Base-by-base conservation (phyloP, 1,140 invertebrate genomes). In the Trachelipus rathkii region DNA sequence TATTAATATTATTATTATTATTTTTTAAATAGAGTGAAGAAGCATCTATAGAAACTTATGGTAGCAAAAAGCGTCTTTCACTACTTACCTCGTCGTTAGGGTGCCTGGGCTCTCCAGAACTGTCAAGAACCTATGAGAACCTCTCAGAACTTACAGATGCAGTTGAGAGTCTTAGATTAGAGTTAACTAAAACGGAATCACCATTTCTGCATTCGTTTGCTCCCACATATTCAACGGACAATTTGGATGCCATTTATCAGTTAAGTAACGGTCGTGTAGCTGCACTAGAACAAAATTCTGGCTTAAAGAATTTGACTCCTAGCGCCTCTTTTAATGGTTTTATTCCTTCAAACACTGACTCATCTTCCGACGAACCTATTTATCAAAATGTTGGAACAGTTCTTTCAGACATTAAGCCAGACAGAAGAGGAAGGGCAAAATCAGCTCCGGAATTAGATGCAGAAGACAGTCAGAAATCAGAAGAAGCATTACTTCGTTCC, bases 51-150 rank as follows among this genome's bases (percentile, higher is more conserved):
- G 50, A 60, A 15, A 2, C 50, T 19, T 60, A 13, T 4, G 50
- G 50, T 8, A 60, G 50, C 11, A 60, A 60, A 60, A 60, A 60
- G 8, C 50, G 50, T 60, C 50, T 60, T 19, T 60, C 50, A 60
- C 8, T 60, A 15, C 50, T 60, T 19, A 60, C 50, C 11, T 13
- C 50, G 50, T 60, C 50, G 3, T 19, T 60, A 13, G 50, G 50
- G 1, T 60, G 50, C 8, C 8, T 60, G 11, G 50, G 50, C 4
- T 60, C 50, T 13, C 82, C 84, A 1, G 83, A 83, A n/a, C 87
- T 89, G 0, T 90, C 91, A 78, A 89, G 90, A 11, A 91, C 91
- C 2, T 92, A 91, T 77, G 90, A 91, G 82, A 91, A 92, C 83
- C 83, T 92, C 80, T 83, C 88, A 80, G 84, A 87, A 5, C 85